A percentile compares a stretch with the other conserved stretches of the same genome.
phyloP scores from a whole-genome alignment of 1,140 invertebrate species.

The Meteorus sp. region DNA sequence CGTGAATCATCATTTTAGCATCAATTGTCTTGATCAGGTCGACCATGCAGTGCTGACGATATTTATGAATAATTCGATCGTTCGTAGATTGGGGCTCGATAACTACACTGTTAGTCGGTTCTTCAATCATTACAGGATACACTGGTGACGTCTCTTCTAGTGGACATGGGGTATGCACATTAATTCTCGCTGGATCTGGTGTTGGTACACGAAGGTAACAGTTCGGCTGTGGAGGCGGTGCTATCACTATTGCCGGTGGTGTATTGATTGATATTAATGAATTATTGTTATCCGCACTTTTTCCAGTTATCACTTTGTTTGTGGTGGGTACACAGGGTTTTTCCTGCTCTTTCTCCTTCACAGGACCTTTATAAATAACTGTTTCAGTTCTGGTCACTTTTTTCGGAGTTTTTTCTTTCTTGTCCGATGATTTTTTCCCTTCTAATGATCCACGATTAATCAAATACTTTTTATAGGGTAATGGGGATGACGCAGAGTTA shows the following conservation, averaged over 20 bases:
- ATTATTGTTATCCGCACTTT: slow-evolving; percentile 9
- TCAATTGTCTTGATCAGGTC: slow-evolving; percentile 52
- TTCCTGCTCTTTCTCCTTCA: slow-evolving; percentile 33
- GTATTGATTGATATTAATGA: not conserved
- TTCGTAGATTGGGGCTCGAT: slow-evolving; percentile 8
- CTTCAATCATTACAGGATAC: slow-evolving; percentile 15
- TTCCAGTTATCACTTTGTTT: not conserved
- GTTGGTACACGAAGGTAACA: slow-evolving; percentile 23
- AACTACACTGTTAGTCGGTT: not conserved
- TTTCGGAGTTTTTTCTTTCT: slow-evolving; percentile 22
- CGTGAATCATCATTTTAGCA: slow-evolving; percentile 44
- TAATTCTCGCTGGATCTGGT: slow-evolving; percentile 24
- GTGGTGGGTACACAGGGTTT: not conserved
- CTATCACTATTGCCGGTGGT: slow-evolving; percentile 20
- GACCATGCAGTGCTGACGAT: slow-evolving; percentile 45
- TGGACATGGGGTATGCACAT: slow-evolving; percentile 28
- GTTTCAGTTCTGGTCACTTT: slow-evolving; percentile 42
- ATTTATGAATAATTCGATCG: slow-evolving; percentile 31
- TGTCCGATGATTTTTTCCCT: not conserved
- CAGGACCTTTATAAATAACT: slow-evolving; percentile 46
- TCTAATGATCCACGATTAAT: not conserved
- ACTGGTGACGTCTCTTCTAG: slow-evolving; percentile 4
- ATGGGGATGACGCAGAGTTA: not conserved
- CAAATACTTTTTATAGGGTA: slow-evolving; percentile 17
- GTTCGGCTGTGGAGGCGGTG: slow-evolving; percentile 11